These are phyloP conservation scores for Ctenopoma multispine DNA, from an alignment of 2,797 vertebrate genomes.

Conservation along the genomic window DNA sequence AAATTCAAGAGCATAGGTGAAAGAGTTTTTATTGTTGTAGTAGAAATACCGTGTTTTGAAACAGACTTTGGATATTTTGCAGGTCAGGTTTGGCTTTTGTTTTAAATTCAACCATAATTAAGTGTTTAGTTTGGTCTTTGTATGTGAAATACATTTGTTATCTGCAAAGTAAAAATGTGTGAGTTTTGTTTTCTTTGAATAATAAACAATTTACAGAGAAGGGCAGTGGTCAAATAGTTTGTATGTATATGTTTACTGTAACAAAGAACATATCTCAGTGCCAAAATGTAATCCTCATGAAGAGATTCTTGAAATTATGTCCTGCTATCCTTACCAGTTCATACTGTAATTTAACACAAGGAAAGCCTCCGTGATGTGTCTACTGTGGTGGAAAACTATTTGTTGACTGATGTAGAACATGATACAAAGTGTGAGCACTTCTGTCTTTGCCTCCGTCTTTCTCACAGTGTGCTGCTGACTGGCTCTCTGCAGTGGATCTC, in stretches of 20 bases:
- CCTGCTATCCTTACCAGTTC: conserved; percentile 34
- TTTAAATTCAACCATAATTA: not conserved
- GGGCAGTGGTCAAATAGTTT: not conserved
- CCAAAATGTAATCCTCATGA: not conserved
- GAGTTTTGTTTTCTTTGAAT: not conserved
- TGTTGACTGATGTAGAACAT: conserved; percentile 64
- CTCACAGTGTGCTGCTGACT: conserved; percentile 68
- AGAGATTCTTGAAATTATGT: conserved; percentile 17
- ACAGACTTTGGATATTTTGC: not conserved
- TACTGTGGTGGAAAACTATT: conserved; percentile 47
- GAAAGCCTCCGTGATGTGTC: conserved; percentile 35
- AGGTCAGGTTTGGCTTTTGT: not conserved
- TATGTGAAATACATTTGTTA: not conserved
- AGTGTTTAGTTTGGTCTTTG: not conserved
- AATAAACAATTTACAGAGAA: not conserved
- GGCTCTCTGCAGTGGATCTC: conserved; percentile 73
- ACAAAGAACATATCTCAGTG: conserved; percentile 1
- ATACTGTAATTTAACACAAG: conserved; percentile 55
- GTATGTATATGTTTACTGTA: not conserved
- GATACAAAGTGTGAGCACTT: conserved; percentile 61
- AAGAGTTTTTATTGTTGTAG: not conserved
- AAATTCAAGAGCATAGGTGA: conserved; percentile 10
- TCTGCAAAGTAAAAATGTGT: not conserved
- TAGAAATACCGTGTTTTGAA: not conserved
- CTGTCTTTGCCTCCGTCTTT: conserved; percentile 53